Evolutionary conservation across 2,113 vertebrate species (phyloP).

Genomic region (Nerophis lumbriciformis): DNA sequence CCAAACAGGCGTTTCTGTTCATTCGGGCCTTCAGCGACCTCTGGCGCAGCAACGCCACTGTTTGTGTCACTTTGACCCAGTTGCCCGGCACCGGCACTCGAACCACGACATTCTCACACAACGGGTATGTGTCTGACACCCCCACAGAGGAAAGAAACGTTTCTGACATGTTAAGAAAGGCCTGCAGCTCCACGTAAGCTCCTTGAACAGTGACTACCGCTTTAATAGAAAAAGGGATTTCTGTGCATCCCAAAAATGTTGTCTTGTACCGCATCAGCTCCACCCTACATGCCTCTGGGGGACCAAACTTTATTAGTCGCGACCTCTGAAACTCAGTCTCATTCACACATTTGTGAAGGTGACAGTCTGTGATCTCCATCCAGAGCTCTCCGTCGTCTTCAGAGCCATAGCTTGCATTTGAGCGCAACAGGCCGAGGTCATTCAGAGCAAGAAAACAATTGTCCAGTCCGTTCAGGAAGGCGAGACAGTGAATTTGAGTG

Average conservation of each 20-base stretch:
- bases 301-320: conserved; percentile 81
- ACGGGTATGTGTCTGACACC: conserved; percentile 50
- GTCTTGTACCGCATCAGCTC: conserved; percentile 92
- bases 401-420: conserved; percentile 74
- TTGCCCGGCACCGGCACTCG: conserved; percentile 84
- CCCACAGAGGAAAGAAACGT: conserved; percentile 38
- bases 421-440: conserved; percentile 78
- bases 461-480: conserved; percentile 78
- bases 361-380: conserved; percentile 79
- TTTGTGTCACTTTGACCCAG: conserved; percentile 90
- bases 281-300: conserved; percentile 81
- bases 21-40: conserved; percentile 91
- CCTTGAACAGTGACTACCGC: conserved; percentile 86
- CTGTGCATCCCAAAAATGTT: conserved; percentile 51
- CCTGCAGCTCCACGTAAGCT: conserved; percentile 88
- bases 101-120: conserved; percentile 85
- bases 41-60: conserved; percentile 85
- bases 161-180: conserved; percentile 83
- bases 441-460: conserved; percentile 93
- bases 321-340: conserved; percentile 75
- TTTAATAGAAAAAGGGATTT: conserved; percentile 86
- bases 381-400: conserved; percentile 75
- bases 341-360: conserved; percentile 86
- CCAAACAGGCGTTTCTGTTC: conserved; percentile 88
- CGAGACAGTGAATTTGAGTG: conserved; percentile 84